A percentile compares a stretch with the other conserved stretches of the same genome.
phyloP scores from a whole-genome alignment of 2,888 invertebrate species.

The Athetis lepigone region DNA sequence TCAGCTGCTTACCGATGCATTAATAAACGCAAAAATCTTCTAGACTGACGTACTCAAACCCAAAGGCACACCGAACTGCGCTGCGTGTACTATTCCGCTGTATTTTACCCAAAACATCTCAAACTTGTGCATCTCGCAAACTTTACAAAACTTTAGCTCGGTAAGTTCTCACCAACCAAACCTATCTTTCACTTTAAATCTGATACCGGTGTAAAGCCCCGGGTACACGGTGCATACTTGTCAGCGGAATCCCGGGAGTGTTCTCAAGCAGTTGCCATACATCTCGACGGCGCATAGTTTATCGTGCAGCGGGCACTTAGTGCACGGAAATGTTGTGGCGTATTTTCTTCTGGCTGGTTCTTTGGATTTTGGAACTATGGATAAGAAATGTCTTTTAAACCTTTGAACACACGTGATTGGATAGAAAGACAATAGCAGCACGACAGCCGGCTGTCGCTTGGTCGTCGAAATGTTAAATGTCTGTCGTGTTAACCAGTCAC shows the following conservation, averaged over 20 bases:
- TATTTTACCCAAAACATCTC: conserved; percentile 31
- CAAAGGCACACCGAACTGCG: too few species aligned
- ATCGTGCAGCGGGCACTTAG: conserved; percentile 62
- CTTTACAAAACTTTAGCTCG: conserved; percentile 19
- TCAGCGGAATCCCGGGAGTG: conserved; percentile 62
- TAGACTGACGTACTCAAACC: not conserved
- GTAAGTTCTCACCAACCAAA: conserved; percentile 52
- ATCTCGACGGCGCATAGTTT: conserved; percentile 74
- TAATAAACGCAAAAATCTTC: too few species aligned
- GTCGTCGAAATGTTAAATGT: too few species aligned
- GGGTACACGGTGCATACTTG: conserved; percentile 53
- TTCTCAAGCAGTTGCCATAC: conserved; percentile 67
- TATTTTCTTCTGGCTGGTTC: conserved; percentile 34
- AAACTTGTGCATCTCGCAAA: conserved; percentile 48
- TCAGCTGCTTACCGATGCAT: too few species aligned
- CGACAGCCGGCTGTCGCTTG: too few species aligned
- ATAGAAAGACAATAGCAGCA: too few species aligned
- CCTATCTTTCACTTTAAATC: conserved; percentile 60
- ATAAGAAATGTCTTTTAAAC: too few species aligned
- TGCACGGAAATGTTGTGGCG: conserved; percentile 36
- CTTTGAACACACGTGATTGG: too few species aligned
- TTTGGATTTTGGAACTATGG: conserved; percentile 3
- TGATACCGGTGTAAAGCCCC: conserved; percentile 52
- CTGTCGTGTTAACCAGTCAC: too few species aligned
- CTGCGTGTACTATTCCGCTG: not conserved